These are phyloP conservation scores for Cacatua alba DNA, from an alignment of 2,113 vertebrate species.

Conservation along the genomic window DNA sequence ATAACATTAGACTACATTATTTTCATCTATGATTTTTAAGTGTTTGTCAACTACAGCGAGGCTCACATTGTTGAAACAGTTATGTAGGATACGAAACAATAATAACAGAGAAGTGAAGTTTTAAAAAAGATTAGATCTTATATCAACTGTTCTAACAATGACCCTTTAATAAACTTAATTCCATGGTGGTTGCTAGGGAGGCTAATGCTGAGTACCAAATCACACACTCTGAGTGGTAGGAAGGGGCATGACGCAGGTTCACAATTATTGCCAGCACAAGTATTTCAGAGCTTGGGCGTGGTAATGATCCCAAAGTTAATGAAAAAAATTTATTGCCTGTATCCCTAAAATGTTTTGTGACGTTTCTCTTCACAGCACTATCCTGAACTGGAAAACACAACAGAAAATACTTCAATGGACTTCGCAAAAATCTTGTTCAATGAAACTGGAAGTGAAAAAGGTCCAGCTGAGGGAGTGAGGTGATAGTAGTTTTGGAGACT, in stretches of 20 bases:
- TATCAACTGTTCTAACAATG: background rate
- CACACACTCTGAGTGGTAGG: background rate
- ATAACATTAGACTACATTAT: background rate
- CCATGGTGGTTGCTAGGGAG: background rate
- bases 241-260: background rate
- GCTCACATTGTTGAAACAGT: background rate
- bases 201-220: background rate
- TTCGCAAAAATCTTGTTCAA: background rate
- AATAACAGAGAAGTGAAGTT: background rate
- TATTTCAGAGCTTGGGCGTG: background rate
- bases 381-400: background rate
- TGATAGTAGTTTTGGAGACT: background rate
- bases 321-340: background rate
- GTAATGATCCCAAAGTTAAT: background rate
- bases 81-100: background rate
- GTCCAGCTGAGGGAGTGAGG: background rate
- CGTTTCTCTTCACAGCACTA: background rate
- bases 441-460: background rate
- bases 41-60: background rate
- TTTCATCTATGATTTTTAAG: background rate
- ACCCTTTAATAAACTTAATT: background rate
- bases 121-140: background rate
- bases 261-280: background rate
- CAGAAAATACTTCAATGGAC: background rate
- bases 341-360: background rate